Evolutionary conservation across 2,888 invertebrate species (phyloP).

Genomic region (Celastrina argiolus): DNA sequence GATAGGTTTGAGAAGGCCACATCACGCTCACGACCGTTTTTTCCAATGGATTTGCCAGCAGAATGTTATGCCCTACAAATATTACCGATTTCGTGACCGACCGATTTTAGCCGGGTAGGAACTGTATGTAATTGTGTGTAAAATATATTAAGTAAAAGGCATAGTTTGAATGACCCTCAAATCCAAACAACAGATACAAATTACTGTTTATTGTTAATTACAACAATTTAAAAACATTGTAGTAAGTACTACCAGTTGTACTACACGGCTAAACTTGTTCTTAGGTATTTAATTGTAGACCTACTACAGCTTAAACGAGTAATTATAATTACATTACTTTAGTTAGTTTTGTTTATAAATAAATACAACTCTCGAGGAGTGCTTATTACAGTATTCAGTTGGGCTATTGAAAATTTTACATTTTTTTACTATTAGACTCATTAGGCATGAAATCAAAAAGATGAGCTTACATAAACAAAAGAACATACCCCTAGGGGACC

Average conservation of each 20-base stretch:
- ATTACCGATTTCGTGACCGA: too few species aligned
- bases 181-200: not conserved
- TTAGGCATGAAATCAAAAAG: too few species aligned
- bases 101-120: not conserved
- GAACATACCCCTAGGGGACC: too few species aligned
- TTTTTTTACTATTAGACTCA: too few species aligned
- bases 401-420: too few species aligned
- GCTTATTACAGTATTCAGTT: too few species aligned
- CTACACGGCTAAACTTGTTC: not conserved
- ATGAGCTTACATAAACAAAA: too few species aligned
- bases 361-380: not conserved
- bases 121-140: not conserved
- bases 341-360: not conserved
- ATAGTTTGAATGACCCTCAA: slow-evolving; percentile 15
- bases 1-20: too few species aligned
- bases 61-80: too few species aligned
- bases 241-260: not conserved
- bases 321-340: not conserved
- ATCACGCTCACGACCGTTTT: too few species aligned
- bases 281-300: slow-evolving; percentile 5
- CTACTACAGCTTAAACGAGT: not conserved
- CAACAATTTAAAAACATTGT: slow-evolving; percentile 2
- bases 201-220: slow-evolving; percentile 1
- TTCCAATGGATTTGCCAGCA: too few species aligned
- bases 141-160: not conserved